Evolutionary conservation across 1,140 invertebrate species (phyloP), one percentile per base, ranked within the genome.

Genomic region (Chironomus tepperi): DNA sequence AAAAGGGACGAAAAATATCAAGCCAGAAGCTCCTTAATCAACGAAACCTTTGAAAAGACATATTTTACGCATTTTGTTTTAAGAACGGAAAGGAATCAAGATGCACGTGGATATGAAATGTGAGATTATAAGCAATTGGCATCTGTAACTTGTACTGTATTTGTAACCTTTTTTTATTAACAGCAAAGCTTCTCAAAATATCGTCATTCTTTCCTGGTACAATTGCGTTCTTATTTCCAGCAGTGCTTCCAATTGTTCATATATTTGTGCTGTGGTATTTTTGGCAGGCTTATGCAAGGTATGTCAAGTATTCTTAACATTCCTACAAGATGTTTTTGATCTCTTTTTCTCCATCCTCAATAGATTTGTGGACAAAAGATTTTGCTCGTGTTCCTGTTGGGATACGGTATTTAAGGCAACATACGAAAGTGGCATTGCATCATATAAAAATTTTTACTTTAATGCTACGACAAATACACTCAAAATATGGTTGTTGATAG

Each of bases 391-490:
- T 82, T 89, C 88, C 3, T 93, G 91, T 79, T 93, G 91, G 89
- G 91, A 93, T 79, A 92, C 91, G 10, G 87, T 92, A 42, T 93
- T 92, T 79, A 91, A 92, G 87, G 90, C 90, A 87, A 86, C 88
- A 12, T 93, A 93, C 79, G 92, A 93, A 82, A 87, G 88, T 67
- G 89, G 89, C 18, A 84, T 90, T 74, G 88, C 88, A 65, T 86
- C 88, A 9, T 93, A 92, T 80, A 93, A 93, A 79, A 91, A 94
- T 79, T 87, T 94, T 79, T 94, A 93, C 80, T 93, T 94, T 82
- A 94, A 94, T 79, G 88, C 89, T 21, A 93, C 91, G 3, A 80
- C 83, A 57, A 90, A 91, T 76, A 89, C 88, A 6, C 83, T 90
- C 73, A 91, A 93, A 83, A 93, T 94, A 78, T 94, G 92, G 92